Evolutionary conservation across 2,113 vertebrate genomes (phyloP).

Genomic region (Patagioenas fasciata): DNA sequence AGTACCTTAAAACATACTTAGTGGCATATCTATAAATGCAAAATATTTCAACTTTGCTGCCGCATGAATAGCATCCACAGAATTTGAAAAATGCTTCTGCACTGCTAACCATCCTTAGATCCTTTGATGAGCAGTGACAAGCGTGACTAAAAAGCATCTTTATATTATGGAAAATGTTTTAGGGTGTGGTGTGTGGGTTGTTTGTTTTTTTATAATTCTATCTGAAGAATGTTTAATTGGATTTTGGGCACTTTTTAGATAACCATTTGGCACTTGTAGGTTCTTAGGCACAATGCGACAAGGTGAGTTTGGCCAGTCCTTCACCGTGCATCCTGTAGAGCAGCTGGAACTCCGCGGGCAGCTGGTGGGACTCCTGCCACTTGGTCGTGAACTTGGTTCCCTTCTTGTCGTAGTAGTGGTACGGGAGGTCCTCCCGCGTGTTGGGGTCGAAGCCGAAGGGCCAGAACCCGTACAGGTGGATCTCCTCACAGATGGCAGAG

Average conservation of each 20-base stretch:
- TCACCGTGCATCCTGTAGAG: constrained; percentile 94
- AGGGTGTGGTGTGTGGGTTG: not conserved
- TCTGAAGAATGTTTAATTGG: constrained; percentile 49
- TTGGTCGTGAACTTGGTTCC: constrained; percentile 99
- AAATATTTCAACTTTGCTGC: constrained; percentile 16
- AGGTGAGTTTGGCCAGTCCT: constrained; percentile 90
- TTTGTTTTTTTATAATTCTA: constrained; percentile 12
- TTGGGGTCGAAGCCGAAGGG: constrained; percentile 97
- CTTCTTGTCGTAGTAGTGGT: constrained; percentile 99
- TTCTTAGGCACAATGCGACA: constrained; percentile 90
- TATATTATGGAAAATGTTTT: constrained; percentile 2
- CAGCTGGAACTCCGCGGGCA: constrained; percentile 96
- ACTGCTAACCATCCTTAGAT: constrained; percentile 19
- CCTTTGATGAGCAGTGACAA: constrained; percentile 6
- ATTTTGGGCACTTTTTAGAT: constrained; percentile 75
- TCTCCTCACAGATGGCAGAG: constrained; percentile 91
- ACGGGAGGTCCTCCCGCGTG: constrained; percentile 93
- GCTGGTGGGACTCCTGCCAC: constrained; percentile 98
- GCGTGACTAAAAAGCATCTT: constrained; percentile 36
- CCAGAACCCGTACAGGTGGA: constrained; percentile 97
- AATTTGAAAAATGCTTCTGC: not conserved
- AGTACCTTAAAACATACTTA: constrained; percentile 40
- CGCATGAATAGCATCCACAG: not conserved
- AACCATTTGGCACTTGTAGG: constrained; percentile 75
- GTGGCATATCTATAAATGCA: constrained; percentile 58